phyloP scores from a whole-genome alignment of 2,888 invertebrate species.

The Eristalinus aeneus region DNA sequence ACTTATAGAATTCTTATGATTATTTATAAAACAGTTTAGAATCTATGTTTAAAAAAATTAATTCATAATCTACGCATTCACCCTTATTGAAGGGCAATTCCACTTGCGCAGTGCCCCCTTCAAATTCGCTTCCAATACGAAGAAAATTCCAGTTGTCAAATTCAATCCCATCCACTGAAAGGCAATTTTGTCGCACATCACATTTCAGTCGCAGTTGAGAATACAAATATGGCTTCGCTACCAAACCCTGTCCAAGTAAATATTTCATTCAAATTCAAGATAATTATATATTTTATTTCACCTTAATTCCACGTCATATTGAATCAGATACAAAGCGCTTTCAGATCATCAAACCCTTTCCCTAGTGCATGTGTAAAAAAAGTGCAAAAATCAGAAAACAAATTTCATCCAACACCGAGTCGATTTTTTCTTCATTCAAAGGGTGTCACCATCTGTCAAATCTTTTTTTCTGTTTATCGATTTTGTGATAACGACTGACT shows the following conservation, averaged over 20 bases:
- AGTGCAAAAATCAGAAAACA: conserved; percentile 35
- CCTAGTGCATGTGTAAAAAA: conserved; percentile 7
- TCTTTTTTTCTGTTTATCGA: conserved; percentile 75
- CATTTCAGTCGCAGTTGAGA: conserved; percentile 66
- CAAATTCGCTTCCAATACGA: neutral
- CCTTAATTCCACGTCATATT: conserved; percentile 6
- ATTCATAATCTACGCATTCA: neutral
- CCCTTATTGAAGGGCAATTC: neutral
- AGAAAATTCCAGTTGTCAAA: conserved; percentile 25
- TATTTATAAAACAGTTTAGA: no score
- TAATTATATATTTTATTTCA: conserved; percentile 26
- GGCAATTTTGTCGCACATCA: conserved; percentile 25
- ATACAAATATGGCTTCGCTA: conserved; percentile 71
- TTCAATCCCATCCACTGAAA: conserved; percentile 39
- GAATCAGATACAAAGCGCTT: neutral
- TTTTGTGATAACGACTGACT: conserved; percentile 75
- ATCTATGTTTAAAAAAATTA: no score
- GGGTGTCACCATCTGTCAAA: conserved; percentile 71
- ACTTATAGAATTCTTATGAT: no score
- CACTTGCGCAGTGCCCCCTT: conserved; percentile 15
- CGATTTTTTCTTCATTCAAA: conserved; percentile 49
- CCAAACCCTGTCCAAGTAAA: conserved; percentile 66
- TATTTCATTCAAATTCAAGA: conserved; percentile 58
- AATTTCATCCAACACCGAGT: conserved; percentile 35
- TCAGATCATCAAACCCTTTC: neutral